A percentile compares a stretch with the other conserved stretches of the same genome.
These are phyloP conservation scores for Nerophis ophidion DNA, from an alignment of 2,113 vertebrate species.

Conservation along the genomic window DNA sequence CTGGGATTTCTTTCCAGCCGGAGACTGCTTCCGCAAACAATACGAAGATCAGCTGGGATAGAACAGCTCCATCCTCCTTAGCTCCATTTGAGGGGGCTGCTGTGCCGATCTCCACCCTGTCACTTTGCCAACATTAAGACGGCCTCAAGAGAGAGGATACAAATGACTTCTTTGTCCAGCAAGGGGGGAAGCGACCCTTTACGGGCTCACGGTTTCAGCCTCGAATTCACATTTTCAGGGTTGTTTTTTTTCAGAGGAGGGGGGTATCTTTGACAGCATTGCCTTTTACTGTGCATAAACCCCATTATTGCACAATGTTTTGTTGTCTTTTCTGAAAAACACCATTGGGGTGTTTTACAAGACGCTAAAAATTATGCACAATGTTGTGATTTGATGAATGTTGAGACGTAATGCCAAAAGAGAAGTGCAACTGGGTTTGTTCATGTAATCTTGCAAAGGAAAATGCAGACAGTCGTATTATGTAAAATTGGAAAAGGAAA, in stretches of 20 bases:
- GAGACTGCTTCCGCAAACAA: conserved; percentile 98
- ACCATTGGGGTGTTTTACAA: conserved; percentile 54
- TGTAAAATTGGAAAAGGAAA: conserved; percentile 59
- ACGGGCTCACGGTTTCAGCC: neutral
- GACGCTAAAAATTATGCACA: conserved; percentile 72
- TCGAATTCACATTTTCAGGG: conserved; percentile 24
- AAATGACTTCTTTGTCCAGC: conserved; percentile 27
- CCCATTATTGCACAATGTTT: conserved; percentile 68
- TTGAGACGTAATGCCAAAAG: conserved; percentile 75
- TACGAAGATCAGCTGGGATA: conserved; percentile 95
- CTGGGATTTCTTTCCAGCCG: conserved; percentile 98
- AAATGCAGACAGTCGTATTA: conserved; percentile 53
- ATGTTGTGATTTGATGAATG: conserved; percentile 64
- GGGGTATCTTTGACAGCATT: conserved; percentile 58
- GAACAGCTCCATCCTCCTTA: conserved; percentile 22
- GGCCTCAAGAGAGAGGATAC: conserved; percentile 23
- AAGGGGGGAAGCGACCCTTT: conserved; percentile 3
- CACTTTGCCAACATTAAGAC: conserved; percentile 16
- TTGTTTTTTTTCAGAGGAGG: conserved; percentile 18
- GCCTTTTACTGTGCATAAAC: conserved; percentile 70
- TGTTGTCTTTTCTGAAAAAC: conserved; percentile 54
- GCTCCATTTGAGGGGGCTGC: conserved; percentile 25
- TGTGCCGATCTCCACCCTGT: conserved; percentile 20
- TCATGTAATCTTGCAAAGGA: conserved; percentile 54
- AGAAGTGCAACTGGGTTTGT: conserved; percentile 47